phyloP scores from a whole-genome alignment of 1,140 invertebrate genomes.

The Vanessa tameamea region DNA sequence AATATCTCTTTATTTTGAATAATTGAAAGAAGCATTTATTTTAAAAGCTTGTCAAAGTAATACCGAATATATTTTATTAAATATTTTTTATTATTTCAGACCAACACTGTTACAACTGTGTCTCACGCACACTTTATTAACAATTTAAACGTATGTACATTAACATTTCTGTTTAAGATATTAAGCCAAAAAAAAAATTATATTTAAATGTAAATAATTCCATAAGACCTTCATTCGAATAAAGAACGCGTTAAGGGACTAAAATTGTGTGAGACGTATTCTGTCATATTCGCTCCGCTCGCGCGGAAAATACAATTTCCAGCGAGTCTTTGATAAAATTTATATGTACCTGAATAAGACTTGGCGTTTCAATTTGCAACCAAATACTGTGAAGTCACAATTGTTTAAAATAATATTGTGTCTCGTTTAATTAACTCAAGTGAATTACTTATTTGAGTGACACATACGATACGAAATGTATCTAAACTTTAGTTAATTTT shows the following conservation, averaged over 20 bases:
- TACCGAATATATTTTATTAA: no score
- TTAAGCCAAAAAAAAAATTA: no score
- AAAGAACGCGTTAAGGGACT: slow-evolving; percentile 21
- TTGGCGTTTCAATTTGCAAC: slow-evolving; percentile 42
- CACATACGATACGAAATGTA: no score
- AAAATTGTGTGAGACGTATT: slow-evolving; percentile 37
- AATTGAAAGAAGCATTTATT: no score
- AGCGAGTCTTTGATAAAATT: slow-evolving; percentile 44
- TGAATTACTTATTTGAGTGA: not conserved
- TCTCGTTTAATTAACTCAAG: slow-evolving; percentile 13
- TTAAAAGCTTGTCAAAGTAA: no score
- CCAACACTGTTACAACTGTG: no score
- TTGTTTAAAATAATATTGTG: slow-evolving; percentile 9
- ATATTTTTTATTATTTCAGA: no score
- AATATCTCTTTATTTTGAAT: no score
- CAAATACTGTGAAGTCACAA: slow-evolving; percentile 14
- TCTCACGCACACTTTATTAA: no score
- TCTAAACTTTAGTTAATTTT: no score
- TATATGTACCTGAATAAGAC: slow-evolving; percentile 42
- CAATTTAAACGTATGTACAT: no score
- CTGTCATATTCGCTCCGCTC: slow-evolving; percentile 38
- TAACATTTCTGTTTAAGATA: no score
- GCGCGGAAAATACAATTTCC: slow-evolving; percentile 44
- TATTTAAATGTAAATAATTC: not conserved
- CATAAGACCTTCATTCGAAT: slow-evolving; percentile 11